Evolutionary conservation across 1,140 invertebrate species (phyloP).

Genomic region (Meloidogyne exigua): DNA sequence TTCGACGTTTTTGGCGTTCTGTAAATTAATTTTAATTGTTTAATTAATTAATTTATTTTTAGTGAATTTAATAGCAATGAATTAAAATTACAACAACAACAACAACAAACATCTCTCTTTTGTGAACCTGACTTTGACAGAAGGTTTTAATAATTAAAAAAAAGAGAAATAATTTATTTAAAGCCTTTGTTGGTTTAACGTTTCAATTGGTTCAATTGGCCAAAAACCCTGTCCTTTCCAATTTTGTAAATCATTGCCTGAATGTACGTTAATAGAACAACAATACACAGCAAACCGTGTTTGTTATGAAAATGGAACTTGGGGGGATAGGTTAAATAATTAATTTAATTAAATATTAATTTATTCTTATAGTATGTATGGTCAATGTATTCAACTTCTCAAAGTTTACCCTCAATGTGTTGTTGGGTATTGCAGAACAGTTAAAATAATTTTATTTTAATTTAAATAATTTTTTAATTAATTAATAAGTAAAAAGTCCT

Average conservation of each 20-base stretch:
- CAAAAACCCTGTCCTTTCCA: constrained; percentile 55
- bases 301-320: constrained; percentile 49
- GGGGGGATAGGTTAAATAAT: constrained; percentile 44
- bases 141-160: too few relatives aligned
- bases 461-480: too few relatives aligned
- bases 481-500: too few relatives aligned
- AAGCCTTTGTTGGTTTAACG: constrained; percentile 55
- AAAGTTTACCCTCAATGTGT: constrained; percentile 50
- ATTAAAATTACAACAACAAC: background rate
- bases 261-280: constrained; percentile 53
- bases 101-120: background rate
- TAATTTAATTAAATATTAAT: too few relatives aligned
- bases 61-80: background rate
- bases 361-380: background rate
- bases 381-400: constrained; percentile 53
- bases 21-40: background rate
- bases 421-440: constrained; percentile 55
- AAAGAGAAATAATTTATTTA: constrained; percentile 15
- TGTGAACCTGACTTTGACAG: constrained; percentile 18
- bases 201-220: constrained; percentile 43
- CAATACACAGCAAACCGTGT: constrained; percentile 45
- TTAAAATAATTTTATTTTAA: constrained; percentile 13
- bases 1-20: background rate
- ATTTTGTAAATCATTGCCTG: constrained; percentile 56
- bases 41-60: background rate